Percentiles rank a stretch among this genome's conserved stretches.
These are phyloP conservation scores for Hippocampus zosterae DNA, from an alignment of 2,113 vertebrate species.

Conservation along the genomic window DNA sequence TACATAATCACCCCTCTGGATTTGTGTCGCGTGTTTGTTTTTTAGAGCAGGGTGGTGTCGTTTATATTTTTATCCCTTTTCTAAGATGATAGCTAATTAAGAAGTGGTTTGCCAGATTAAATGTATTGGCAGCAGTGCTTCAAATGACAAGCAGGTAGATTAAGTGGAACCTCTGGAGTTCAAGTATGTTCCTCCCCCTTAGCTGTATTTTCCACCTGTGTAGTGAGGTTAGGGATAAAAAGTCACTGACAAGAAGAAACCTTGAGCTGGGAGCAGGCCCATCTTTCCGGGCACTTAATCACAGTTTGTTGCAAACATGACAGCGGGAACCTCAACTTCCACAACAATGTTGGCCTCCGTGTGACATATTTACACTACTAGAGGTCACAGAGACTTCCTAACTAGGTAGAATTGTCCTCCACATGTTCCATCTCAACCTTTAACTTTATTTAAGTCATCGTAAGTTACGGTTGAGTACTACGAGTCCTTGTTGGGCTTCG, in stretches of 20 bases:
- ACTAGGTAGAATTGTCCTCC: slow-evolving; percentile 4
- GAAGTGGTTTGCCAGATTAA: slow-evolving; percentile 41
- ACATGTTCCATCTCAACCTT: slow-evolving; percentile 2
- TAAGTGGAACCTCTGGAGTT: slow-evolving; percentile 15
- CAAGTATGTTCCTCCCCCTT: background rate
- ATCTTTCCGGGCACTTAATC: slow-evolving; percentile 28
- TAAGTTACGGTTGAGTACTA: background rate
- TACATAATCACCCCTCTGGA: background rate
- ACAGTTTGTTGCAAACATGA: slow-evolving; percentile 16
- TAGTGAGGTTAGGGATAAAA: slow-evolving; percentile 9
- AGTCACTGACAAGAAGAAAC: slow-evolving; percentile 25
- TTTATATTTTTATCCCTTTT: slow-evolving; percentile 26
- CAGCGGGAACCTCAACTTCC: slow-evolving; percentile 3
- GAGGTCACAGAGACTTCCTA: slow-evolving; percentile 11
- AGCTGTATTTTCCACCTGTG: background rate
- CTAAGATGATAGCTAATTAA: slow-evolving; percentile 46
- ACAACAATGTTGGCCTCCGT: slow-evolving; percentile 10
- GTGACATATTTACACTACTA: slow-evolving; percentile 15
- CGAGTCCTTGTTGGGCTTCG: background rate
- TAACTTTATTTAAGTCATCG: background rate
- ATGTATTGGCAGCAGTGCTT: slow-evolving; percentile 31
- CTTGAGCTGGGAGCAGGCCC: slow-evolving; percentile 7
- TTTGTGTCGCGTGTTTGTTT: slow-evolving; percentile 7
- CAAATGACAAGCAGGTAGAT: background rate
- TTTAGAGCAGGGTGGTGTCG: slow-evolving; percentile 10